These are phyloP conservation scores for Calephelis nemesis DNA, from an alignment of 1,140 invertebrate species.

Conservation along the genomic window DNA sequence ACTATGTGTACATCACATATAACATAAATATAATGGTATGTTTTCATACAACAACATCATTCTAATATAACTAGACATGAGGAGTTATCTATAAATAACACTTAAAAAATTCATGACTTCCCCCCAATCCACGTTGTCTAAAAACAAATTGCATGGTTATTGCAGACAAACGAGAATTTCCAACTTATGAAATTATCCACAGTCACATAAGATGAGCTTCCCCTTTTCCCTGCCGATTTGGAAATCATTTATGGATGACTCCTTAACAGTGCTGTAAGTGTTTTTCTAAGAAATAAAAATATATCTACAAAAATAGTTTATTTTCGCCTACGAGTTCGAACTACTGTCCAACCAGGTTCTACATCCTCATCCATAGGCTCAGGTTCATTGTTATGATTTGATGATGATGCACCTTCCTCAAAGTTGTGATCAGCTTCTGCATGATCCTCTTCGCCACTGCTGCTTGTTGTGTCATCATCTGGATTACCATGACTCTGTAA, in stretches of 20 bases:
- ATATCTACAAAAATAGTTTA: slow-evolving; percentile 29
- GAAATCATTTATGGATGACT: too few relatives aligned
- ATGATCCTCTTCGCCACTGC: slow-evolving; percentile 64
- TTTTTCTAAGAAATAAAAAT: slow-evolving; percentile 20
- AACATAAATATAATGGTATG: slow-evolving; percentile 18
- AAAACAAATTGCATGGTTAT: too few relatives aligned
- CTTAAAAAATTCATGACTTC: not conserved
- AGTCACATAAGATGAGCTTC: too few relatives aligned
- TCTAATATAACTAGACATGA: slow-evolving; percentile 13
- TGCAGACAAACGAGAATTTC: too few relatives aligned
- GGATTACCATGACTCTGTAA: slow-evolving; percentile 67
- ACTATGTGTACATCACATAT: slow-evolving; percentile 9
- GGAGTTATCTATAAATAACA: not conserved
- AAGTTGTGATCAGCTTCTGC: slow-evolving; percentile 34
- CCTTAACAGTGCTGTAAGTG: too few relatives aligned
- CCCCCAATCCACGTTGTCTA: too few relatives aligned
- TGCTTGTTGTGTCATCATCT: slow-evolving; percentile 76
- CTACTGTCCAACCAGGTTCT: slow-evolving; percentile 81
- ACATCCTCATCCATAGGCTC: slow-evolving; percentile 78
- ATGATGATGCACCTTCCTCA: slow-evolving; percentile 39
- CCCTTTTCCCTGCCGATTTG: too few relatives aligned
- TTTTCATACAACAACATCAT: not conserved
- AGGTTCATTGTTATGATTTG: slow-evolving; percentile 37
- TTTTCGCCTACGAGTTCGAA: slow-evolving; percentile 77
- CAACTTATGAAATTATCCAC: too few relatives aligned